phyloP scores from a whole-genome alignment of 2,888 invertebrate species.

The Phengaris arion region DNA sequence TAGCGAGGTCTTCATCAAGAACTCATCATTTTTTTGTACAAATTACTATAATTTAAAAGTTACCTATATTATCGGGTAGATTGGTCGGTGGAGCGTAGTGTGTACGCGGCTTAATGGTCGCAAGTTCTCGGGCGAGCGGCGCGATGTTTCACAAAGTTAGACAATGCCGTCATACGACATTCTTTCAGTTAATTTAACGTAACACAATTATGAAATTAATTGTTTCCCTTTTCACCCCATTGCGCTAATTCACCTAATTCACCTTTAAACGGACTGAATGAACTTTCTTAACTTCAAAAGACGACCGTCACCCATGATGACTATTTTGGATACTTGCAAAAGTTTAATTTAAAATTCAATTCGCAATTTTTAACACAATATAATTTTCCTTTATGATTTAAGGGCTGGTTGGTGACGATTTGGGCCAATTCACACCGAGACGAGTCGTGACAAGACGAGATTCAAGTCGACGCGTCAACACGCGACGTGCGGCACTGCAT shows the following conservation, averaged over 20 bases:
- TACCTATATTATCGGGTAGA: no score
- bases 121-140: constrained; percentile 51
- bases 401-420: no score
- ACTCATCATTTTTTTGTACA: no score
- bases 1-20: no score
- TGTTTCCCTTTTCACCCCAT: constrained; percentile 18
- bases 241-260: not conserved
- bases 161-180: constrained; percentile 49
- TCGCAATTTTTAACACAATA: not conserved
- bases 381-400: no score
- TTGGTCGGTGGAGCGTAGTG: not conserved
- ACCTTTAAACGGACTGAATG: not conserved
- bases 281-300: not conserved
- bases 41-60: no score
- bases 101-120: constrained; percentile 53
- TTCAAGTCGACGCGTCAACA: no score
- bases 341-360: not conserved
- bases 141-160: constrained; percentile 51
- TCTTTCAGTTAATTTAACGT: constrained; percentile 46
- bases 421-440: no score
- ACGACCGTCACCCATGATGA: not conserved
- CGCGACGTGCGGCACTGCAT: no score
- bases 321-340: not conserved
- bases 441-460: no score
- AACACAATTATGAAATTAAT: constrained; percentile 28